Conservation (phyloP, 2,888 invertebrate species). For the Volucella zonaria region DNA sequence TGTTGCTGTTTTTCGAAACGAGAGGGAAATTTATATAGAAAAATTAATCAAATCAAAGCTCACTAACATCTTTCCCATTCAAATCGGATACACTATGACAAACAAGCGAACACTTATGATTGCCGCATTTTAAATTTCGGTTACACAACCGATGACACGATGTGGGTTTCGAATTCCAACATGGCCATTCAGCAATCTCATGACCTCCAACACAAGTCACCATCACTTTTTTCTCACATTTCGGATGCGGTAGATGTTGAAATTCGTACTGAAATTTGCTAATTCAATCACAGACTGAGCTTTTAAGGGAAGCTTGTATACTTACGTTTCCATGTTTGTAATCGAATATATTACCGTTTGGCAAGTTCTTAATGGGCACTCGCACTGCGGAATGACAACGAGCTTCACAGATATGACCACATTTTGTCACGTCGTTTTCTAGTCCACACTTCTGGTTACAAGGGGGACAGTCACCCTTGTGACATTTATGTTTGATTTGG, state of each 20-base stretch:
- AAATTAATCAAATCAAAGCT: background rate
- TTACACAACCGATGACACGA: constrained; percentile 93
- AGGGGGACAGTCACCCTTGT: constrained; percentile 92
- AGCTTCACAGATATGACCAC: constrained; percentile 86
- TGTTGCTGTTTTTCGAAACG: constrained; percentile 79
- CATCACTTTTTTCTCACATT: constrained; percentile 87
- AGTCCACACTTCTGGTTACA: constrained; percentile 90
- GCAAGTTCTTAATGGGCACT: constrained; percentile 85
- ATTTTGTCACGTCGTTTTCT: constrained; percentile 77
- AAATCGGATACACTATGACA: constrained; percentile 88
- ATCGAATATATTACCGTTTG: constrained; percentile 87
- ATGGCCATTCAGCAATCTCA: constrained; percentile 87
- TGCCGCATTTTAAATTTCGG: constrained; percentile 88
- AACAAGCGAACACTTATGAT: constrained; percentile 88
- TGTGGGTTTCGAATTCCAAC: constrained; percentile 87
- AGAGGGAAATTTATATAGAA: background rate
- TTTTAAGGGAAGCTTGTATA: background rate
- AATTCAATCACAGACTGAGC: background rate
- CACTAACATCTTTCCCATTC: constrained; percentile 82
- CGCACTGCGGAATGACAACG: constrained; percentile 90
- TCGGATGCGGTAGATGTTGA: constrained; percentile 87
- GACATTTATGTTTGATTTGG: constrained; percentile 90
- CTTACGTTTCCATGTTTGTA: constrained; percentile 83
- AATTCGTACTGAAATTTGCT: constrained; percentile 81
- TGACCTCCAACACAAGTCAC: constrained; percentile 89